Evolutionary conservation across 2,113 vertebrate species (phyloP).

Genomic region (Callipepla squamata): DNA sequence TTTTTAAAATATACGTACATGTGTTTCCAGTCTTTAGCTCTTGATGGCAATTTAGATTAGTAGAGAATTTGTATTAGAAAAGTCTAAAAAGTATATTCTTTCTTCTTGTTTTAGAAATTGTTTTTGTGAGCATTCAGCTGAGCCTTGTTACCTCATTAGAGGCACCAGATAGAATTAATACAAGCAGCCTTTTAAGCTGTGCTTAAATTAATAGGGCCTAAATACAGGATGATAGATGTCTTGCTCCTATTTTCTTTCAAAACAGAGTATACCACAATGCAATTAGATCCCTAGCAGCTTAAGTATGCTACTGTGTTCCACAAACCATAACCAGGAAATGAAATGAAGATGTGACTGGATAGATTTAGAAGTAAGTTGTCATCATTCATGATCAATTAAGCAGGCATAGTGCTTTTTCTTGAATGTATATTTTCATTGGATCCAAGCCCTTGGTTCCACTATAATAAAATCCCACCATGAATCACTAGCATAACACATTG

Average conservation of each 20-base stretch:
- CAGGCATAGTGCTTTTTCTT: not conserved
- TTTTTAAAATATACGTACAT: not conserved
- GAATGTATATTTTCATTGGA: not conserved
- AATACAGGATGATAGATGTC: not conserved
- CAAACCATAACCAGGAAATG: not conserved
- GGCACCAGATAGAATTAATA: not conserved
- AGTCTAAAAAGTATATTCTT: accelerated
- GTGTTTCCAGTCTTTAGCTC: not conserved
- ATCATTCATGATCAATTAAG: not conserved
- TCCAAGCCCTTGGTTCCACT: not conserved
- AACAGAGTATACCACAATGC: not conserved
- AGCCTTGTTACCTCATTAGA: not conserved
- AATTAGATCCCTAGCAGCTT: not conserved
- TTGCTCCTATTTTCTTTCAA: not conserved
- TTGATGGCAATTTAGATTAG: not conserved
- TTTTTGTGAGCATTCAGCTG: not conserved
- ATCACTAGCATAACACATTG: not conserved
- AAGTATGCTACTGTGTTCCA: not conserved
- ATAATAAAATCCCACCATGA: not conserved
- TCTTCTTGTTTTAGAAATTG: not conserved
- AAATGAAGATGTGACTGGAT: not conserved
- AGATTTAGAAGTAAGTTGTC: accelerated
- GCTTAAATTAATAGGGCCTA: not conserved
- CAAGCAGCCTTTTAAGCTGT: not conserved
- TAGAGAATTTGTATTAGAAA: not conserved